A percentile compares a stretch with the other conserved stretches of the same genome.
phyloP scores from a whole-genome alignment of 2,113 vertebrate genomes.

The Phasianus colchicus region DNA sequence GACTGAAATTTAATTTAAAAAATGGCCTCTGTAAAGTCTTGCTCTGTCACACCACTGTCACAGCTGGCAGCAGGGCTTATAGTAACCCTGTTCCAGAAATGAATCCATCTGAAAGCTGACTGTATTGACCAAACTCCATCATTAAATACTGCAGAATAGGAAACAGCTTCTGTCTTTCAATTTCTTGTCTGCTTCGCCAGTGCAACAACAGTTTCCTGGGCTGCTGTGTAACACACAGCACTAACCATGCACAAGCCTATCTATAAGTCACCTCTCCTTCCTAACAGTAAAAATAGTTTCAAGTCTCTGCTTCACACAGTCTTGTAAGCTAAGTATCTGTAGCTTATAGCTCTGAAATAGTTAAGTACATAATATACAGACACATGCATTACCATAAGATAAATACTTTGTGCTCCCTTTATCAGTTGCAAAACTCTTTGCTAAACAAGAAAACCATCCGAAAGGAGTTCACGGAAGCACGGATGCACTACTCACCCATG shows the following conservation, averaged over 20 bases:
- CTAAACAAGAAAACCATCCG: neutral
- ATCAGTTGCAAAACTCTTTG: rapidly evolving
- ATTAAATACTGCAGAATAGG: neutral
- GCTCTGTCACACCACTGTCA: neutral
- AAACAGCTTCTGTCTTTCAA: neutral
- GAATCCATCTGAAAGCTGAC: neutral
- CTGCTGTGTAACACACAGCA: neutral
- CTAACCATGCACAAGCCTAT: neutral
- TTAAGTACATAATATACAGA: rapidly evolving
- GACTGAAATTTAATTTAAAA: neutral
- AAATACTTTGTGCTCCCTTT: rapidly evolving
- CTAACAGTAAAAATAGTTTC: neutral
- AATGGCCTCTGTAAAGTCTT: neutral
- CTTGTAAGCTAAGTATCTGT: neutral
- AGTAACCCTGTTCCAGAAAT: neutral
- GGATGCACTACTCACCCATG: slow-evolving; percentile 81
- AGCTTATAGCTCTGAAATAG: rapidly evolving
- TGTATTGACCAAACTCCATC: neutral
- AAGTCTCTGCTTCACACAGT: neutral
- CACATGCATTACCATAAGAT: rapidly evolving
- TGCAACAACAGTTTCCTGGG: neutral
- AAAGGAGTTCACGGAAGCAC: rapidly evolving
- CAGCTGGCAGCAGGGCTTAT: rapidly evolving
- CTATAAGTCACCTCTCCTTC: neutral
- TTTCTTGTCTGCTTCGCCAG: neutral